Evolutionary conservation across 2,113 vertebrate genomes (phyloP).

Genomic region (Myrmecobius fasciatus): DNA sequence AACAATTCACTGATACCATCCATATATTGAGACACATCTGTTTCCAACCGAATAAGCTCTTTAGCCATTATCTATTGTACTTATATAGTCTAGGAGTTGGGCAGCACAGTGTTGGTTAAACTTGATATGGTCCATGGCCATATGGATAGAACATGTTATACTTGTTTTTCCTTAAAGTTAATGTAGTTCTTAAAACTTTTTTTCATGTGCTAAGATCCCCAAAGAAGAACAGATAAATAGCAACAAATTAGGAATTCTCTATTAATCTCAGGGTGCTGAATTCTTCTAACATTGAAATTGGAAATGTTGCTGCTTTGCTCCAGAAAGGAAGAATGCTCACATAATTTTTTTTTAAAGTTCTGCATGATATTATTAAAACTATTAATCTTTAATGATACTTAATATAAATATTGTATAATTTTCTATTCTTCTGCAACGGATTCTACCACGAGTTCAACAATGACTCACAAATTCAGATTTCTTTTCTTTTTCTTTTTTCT

Average conservation of each 20-base stretch:
- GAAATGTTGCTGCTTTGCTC: neutral
- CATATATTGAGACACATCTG: neutral
- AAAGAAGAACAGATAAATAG: constrained; percentile 38
- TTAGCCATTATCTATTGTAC: neutral
- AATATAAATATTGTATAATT: constrained; percentile 9
- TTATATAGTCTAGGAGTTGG: neutral
- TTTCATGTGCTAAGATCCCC: constrained; percentile 12
- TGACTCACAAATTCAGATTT: constrained; percentile 1
- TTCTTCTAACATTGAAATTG: constrained; percentile 39
- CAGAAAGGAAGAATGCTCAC: constrained; percentile 6
- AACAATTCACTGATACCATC: neutral
- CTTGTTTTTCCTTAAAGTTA: neutral
- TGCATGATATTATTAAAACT: constrained; percentile 7
- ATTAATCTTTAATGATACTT: constrained; percentile 22
- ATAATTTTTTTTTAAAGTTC: neutral
- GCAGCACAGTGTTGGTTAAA: neutral
- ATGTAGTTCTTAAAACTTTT: constrained; percentile 14
- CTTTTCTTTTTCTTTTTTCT: constrained; percentile 21
- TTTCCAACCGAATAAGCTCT: neutral
- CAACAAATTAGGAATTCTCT: neutral
- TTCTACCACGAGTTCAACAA: neutral
- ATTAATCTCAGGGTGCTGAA: neutral
- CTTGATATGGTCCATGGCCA: neutral
- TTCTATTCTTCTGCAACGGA: neutral
- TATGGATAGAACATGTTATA: neutral